phyloP scores from a whole-genome alignment of 2,113 vertebrate species.

The Nerophis ophidion region DNA sequence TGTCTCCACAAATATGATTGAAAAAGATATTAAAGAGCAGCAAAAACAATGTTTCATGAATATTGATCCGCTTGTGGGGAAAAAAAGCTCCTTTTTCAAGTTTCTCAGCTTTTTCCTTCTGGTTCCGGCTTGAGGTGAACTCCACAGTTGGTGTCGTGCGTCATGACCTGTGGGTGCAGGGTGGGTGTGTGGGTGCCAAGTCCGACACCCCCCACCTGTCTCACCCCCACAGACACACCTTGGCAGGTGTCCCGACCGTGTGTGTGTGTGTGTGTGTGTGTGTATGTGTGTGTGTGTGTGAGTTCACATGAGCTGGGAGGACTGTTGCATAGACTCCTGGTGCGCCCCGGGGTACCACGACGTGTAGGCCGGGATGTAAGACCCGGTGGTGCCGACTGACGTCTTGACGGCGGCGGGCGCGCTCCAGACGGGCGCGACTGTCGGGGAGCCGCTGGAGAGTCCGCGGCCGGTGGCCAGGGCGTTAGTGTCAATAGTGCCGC shows the following conservation, averaged over 20 bases:
- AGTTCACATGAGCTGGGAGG: conserved; percentile 94
- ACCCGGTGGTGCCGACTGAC: conserved; percentile 80
- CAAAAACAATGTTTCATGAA: conserved; percentile 43
- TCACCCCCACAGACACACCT: conserved; percentile 29
- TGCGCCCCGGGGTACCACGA: conserved; percentile 96
- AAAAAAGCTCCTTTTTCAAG: conserved; percentile 38
- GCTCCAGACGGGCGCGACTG: conserved; percentile 91
- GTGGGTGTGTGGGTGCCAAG: conserved; percentile 54
- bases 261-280: too few species aligned
- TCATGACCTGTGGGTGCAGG: conserved; percentile 7
- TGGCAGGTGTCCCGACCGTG: conserved; percentile 2
- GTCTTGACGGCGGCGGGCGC: conserved; percentile 84
- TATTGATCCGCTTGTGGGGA: conserved; percentile 66
- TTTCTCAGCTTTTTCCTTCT: conserved; percentile 22
- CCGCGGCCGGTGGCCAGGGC: conserved; percentile 85
- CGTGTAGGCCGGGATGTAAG: conserved; percentile 98
- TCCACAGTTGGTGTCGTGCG: conserved; percentile 73
- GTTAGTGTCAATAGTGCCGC: conserved; percentile 83
- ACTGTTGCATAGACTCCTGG: conserved; percentile 99
- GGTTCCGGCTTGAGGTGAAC: conserved; percentile 58
- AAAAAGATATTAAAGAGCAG: conserved; percentile 56
- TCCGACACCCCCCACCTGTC: conserved; percentile 55
- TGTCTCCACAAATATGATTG: conserved; percentile 48
- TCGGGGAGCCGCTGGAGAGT: conserved; percentile 83
- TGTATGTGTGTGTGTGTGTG: conserved; percentile 13